These are phyloP conservation scores for Rotaria magnacalcarata DNA, from an alignment of 2,888 invertebrate genomes.

Conservation along the genomic window DNA sequence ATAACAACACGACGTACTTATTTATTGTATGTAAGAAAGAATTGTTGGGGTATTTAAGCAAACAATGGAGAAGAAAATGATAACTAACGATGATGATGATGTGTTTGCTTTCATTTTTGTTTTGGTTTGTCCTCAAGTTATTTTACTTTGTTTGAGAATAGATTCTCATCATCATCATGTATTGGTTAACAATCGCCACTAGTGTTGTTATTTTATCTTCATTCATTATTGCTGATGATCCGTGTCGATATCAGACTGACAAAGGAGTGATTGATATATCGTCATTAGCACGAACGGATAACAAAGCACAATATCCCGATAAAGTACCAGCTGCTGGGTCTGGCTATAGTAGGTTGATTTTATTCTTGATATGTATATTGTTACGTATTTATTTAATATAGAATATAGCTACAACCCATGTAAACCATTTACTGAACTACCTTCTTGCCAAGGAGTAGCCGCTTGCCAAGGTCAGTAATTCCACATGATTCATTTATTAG, in stretches of 20 bases:
- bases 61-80: not conserved
- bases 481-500: too few relatives aligned
- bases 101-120: not conserved
- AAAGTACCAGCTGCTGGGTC: too few relatives aligned
- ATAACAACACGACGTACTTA: not conserved
- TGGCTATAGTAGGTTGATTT: too few relatives aligned
- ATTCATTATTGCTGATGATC: not conserved
- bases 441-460: too few relatives aligned
- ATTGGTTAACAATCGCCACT: not conserved
- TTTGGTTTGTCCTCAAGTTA: not conserved
- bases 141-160: not conserved
- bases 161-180: not conserved
- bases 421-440: too few relatives aligned
- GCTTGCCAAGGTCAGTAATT: too few relatives aligned
- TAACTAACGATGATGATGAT: not conserved
- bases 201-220: not conserved
- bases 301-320: too few relatives aligned
- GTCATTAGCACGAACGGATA: not conserved
- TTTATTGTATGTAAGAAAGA: not conserved
- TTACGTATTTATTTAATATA: too few relatives aligned
- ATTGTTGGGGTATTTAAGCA: not conserved
- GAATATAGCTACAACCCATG: too few relatives aligned
- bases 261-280: not conserved
- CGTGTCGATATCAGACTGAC: not conserved
- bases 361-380: too few relatives aligned